Percentiles rank a stretch among this genome's conserved stretches.
These are phyloP conservation scores for Crax fasciolata DNA, from an alignment of 2,797 vertebrate genomes.

Conservation along the genomic window DNA sequence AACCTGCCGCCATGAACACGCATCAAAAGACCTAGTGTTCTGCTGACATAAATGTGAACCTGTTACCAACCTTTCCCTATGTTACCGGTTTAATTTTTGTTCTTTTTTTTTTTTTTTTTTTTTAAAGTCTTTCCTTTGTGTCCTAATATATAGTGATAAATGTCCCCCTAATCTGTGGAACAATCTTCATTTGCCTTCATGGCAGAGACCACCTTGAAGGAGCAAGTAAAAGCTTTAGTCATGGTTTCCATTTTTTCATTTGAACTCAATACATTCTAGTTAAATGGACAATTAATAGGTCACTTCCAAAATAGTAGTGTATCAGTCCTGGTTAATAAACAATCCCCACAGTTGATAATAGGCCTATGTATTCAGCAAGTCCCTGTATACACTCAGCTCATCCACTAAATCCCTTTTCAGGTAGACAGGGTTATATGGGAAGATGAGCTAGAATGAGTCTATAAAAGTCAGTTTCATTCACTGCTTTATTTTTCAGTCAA, in stretches of 20 bases:
- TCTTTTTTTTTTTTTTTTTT: conserved; percentile 45
- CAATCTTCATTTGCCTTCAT: conserved; percentile 85
- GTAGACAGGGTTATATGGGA: conserved; percentile 87
- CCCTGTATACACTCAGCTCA: conserved; percentile 83
- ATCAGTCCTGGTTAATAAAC: conserved; percentile 87
- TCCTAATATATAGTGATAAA: conserved; percentile 87
- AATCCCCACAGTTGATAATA: conserved; percentile 84
- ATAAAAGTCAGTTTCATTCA: conserved; percentile 99
- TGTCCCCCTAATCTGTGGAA: conserved; percentile 92
- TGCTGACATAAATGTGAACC: conserved; percentile 30
- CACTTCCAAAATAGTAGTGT: conserved; percentile 86
- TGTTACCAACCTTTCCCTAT: conserved; percentile 23
- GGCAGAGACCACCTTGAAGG: conserved; percentile 93
- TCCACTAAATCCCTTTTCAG: conserved; percentile 87
- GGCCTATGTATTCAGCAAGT: conserved; percentile 83
- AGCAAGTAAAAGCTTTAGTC: conserved; percentile 94
- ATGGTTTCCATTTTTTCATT: conserved; percentile 92
- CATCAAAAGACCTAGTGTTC: conserved; percentile 31
- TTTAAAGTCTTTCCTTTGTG: conserved; percentile 49
- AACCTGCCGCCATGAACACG: not conserved
- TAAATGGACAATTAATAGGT: conserved; percentile 98
- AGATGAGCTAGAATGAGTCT: conserved; percentile 96
- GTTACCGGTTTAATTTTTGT: conserved; percentile 30
- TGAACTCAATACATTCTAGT: conserved; percentile 92
- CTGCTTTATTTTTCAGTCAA: conserved; percentile 95